Conservation (phyloP, 2,888 invertebrate species). For the Papilio elwesi region DNA sequence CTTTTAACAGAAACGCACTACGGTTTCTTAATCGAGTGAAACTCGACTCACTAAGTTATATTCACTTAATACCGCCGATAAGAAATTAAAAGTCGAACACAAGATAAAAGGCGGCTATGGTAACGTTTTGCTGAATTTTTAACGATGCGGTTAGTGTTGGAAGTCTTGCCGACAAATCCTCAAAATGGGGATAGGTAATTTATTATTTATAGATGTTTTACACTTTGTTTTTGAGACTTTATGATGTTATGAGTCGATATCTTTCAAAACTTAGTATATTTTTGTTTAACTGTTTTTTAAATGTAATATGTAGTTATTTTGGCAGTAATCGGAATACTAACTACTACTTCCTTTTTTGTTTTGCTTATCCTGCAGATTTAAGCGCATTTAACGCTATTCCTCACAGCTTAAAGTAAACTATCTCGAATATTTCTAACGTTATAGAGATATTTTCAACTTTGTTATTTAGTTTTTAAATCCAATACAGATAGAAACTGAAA, state of each 20-base stretch:
- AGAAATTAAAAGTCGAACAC: slow-evolving; percentile 42
- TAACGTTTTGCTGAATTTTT: slow-evolving; percentile 75
- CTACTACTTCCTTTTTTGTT: too few species aligned
- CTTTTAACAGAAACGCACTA: not conserved
- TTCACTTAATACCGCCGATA: not conserved
- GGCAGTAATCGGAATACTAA: too few species aligned
- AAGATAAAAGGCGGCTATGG: slow-evolving; percentile 61
- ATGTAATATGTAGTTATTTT: too few species aligned
- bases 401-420: not conserved
- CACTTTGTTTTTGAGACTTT: slow-evolving; percentile 70
- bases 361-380: too few species aligned
- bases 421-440: not conserved
- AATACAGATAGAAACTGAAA: slow-evolving; percentile 30
- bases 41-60: too few species aligned
- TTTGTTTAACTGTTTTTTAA: too few species aligned
- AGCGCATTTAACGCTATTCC: too few species aligned
- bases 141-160: slow-evolving; percentile 70
- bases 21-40: too few species aligned
- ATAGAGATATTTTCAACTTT: slow-evolving; percentile 2
- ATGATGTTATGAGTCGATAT: slow-evolving; percentile 56
- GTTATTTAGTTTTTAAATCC: slow-evolving; percentile 6
- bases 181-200: slow-evolving; percentile 69
- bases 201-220: slow-evolving; percentile 77
- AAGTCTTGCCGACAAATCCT: slow-evolving; percentile 60
- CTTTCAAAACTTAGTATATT: too few species aligned